These are phyloP conservation scores for Acromyrmex charruanus DNA, from an alignment of 1,140 invertebrate genomes.

Conservation along the genomic window DNA sequence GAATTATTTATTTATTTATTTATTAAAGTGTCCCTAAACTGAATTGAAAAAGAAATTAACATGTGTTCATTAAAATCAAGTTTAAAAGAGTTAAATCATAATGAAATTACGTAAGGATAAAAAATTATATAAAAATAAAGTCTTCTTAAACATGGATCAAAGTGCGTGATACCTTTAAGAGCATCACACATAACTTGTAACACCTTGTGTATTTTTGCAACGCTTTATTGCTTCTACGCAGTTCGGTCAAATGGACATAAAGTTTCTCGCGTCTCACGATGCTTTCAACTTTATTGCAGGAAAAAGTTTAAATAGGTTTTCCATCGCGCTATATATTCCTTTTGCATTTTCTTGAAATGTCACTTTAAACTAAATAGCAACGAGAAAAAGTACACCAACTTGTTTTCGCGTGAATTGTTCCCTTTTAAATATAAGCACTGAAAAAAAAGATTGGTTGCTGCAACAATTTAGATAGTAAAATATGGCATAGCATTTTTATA, in stretches of 20 bases:
- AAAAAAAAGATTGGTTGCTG: too few relatives aligned
- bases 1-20: too few relatives aligned
- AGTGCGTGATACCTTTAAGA: constrained; percentile 34
- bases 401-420: not conserved
- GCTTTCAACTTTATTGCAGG: constrained; percentile 74
- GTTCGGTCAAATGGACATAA: constrained; percentile 49
- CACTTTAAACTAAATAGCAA: constrained; percentile 5
- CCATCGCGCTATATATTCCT: constrained; percentile 37
- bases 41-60: too few relatives aligned
- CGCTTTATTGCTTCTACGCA: constrained; percentile 60
- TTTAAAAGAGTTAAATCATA: not conserved
- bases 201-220: constrained; percentile 41
- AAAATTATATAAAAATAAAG: not conserved
- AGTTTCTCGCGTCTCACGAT: constrained; percentile 63
- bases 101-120: not conserved
- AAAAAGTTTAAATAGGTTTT: constrained; percentile 71
- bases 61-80: too few relatives aligned
- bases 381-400: not conserved
- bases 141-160: constrained; percentile 18
- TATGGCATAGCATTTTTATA: too few relatives aligned
- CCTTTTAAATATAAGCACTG: not conserved
- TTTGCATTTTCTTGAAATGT: constrained; percentile 65
- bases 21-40: too few relatives aligned
- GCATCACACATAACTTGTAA: constrained; percentile 40
- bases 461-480: too few relatives aligned